phyloP scores from a whole-genome alignment of 1,140 invertebrate genomes.

The Bombyx mori region ASM3026992v2 NC_085116.1:8463001-8463500 shows the following conservation, averaged over 20 bases:
- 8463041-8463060: no score
- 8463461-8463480: slow-evolving; percentile 7
- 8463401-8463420: slow-evolving; percentile 4
- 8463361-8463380: slow-evolving; percentile 8
- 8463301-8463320: slow-evolving; percentile 69
- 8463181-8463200: slow-evolving; percentile 27
- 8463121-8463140: no score
- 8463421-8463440: slow-evolving; percentile 24
- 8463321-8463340: slow-evolving; percentile 53
- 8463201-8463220: slow-evolving; percentile 51
- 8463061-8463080: no score
- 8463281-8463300: slow-evolving; percentile 65
- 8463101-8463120: no score
- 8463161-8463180: no score
- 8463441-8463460: slow-evolving; percentile 47
- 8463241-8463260: slow-evolving; percentile 54
- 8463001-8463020: no score
- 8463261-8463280: slow-evolving; percentile 61
- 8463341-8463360: slow-evolving; percentile 12
- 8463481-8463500: slow-evolving; percentile 3
- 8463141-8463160: no score
- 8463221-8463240: slow-evolving; percentile 64
- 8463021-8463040: no score
- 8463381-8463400: slow-evolving; percentile 10
- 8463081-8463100: no score